phyloP scores from a whole-genome alignment of 1,140 invertebrate species.

The Cydia strobilella region DNA sequence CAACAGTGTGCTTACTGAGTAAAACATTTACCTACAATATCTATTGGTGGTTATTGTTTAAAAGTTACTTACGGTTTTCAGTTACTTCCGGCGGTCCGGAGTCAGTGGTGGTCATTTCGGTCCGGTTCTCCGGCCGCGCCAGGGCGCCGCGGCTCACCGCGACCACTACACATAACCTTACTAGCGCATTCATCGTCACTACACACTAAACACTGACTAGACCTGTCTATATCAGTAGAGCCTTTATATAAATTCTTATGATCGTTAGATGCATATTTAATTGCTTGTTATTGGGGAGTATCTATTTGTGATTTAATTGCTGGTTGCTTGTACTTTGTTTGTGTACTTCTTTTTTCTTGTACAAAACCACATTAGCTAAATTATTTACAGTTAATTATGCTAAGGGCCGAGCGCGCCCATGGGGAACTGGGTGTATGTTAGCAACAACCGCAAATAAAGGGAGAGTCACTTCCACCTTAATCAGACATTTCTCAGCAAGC shows the following conservation, averaged over 20 bases:
- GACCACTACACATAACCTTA: neutral
- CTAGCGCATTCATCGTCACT: conserved; percentile 7
- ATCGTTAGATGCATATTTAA: conserved; percentile 6
- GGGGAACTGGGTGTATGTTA: too few species aligned
- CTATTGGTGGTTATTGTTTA: too few species aligned
- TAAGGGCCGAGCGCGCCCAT: too few species aligned
- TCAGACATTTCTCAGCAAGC: too few species aligned
- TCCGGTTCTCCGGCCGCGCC: neutral
- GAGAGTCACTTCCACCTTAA: too few species aligned
- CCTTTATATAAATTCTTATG: conserved; percentile 6
- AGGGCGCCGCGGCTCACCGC: neutral
- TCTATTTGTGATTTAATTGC: neutral
- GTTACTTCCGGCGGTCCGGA: neutral
- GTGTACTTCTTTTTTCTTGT: neutral
- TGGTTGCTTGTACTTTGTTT: neutral
- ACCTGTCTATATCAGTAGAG: neutral
- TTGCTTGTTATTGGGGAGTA: neutral
- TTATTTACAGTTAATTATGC: neutral
- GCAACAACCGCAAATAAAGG: too few species aligned
- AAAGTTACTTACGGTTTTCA: conserved; percentile 4
- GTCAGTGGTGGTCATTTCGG: neutral
- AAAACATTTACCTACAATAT: too few species aligned
- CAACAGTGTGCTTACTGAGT: too few species aligned
- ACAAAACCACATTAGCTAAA: neutral
- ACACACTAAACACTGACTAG: neutral